Evolutionary conservation across 2,888 invertebrate genomes (phyloP).

Genomic region (Heliconius aoede): DNA sequence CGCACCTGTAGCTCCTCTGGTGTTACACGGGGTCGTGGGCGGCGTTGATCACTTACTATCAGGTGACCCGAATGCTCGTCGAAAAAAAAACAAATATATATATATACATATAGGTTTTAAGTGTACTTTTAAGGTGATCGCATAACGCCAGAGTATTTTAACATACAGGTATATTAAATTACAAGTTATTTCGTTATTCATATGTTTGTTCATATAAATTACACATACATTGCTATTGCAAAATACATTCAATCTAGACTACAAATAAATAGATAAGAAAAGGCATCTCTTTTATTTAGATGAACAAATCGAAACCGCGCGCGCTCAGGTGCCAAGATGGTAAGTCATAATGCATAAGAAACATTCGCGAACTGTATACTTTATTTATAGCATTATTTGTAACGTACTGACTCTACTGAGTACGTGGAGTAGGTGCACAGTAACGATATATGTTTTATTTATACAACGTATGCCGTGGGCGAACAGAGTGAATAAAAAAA

Average conservation of each 20-base stretch:
- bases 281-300: slow-evolving; percentile 18
- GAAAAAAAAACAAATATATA: too few species aligned
- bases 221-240: not conserved
- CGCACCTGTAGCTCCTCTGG: too few species aligned
- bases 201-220: not conserved
- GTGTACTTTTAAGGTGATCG: too few species aligned
- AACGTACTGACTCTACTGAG: slow-evolving; percentile 4
- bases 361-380: slow-evolving; percentile 28
- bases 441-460: slow-evolving; percentile 20
- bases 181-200: not conserved
- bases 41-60: too few species aligned
- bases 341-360: slow-evolving; percentile 35
- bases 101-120: not conserved
- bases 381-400: slow-evolving; percentile 32
- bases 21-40: too few species aligned
- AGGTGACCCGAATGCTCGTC: too few species aligned
- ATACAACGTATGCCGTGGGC: slow-evolving; percentile 20
- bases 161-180: not conserved
- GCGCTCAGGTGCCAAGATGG: slow-evolving; percentile 37
- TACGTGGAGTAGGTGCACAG: slow-evolving; percentile 5
- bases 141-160: too few species aligned
- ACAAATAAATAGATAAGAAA: not conserved
- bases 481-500: slow-evolving; percentile 18
- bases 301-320: slow-evolving; percentile 15
- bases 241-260: not conserved